Conservation (phyloP, 2,113 vertebrate genomes). For the Panthera uncia region DNA sequence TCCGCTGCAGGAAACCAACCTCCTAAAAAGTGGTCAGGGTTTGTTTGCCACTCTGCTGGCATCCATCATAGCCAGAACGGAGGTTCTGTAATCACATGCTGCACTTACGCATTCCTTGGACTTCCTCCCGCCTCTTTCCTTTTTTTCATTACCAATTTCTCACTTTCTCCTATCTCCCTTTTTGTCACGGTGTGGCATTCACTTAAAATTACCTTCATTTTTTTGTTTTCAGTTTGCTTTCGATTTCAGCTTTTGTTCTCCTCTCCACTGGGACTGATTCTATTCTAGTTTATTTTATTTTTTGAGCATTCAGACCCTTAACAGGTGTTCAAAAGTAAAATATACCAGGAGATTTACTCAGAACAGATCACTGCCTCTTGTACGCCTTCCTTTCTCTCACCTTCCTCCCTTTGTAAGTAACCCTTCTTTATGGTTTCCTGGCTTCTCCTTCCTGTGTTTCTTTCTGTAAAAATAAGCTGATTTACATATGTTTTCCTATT, state of each 20-base stretch:
- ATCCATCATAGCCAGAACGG: neutral
- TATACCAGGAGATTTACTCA: neutral
- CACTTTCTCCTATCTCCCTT: too few relatives aligned
- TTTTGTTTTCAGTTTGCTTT: neutral
- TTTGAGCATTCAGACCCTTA: neutral
- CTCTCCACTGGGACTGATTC: neutral
- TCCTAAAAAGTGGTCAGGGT: neutral
- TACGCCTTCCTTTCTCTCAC: neutral
- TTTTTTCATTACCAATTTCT: too few relatives aligned
- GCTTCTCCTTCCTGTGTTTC: neutral
- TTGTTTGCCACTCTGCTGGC: neutral
- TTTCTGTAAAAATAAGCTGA: neutral
- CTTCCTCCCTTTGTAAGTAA: too few relatives aligned
- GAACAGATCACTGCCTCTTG: neutral
- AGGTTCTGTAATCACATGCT: neutral
- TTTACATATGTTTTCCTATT: neutral
- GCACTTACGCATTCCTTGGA: accelerated
- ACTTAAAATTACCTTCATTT: neutral
- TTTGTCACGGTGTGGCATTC: neutral
- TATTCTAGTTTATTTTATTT: neutral
- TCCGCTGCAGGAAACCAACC: neutral
- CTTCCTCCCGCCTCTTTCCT: neutral
- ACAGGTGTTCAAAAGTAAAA: neutral
- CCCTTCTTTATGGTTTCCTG: neutral
- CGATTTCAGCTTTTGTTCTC: neutral